phyloP scores from a whole-genome alignment of 2,113 vertebrate species.

The Chloropsis cyanopogon region DNA sequence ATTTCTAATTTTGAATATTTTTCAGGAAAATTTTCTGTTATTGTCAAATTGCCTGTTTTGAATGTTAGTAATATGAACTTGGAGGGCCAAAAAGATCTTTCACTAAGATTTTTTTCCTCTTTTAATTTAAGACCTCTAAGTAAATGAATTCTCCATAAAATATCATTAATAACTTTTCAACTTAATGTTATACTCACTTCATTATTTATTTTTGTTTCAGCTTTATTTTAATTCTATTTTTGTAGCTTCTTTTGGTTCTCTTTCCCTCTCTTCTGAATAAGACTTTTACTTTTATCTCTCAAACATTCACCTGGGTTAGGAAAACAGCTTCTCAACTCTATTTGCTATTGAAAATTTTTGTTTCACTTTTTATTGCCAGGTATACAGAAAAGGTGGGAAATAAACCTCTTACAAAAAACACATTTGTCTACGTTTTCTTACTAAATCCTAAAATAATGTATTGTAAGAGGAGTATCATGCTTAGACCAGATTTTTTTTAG shows the following conservation, averaged over 20 bases:
- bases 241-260: not conserved
- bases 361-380: not conserved
- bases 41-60: not conserved
- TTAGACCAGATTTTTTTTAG: not conserved
- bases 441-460: not conserved
- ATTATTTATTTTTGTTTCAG: not conserved
- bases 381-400: not conserved
- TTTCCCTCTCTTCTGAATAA: not conserved
- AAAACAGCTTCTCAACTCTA: not conserved
- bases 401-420: not conserved
- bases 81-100: not conserved
- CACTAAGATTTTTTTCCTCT: not conserved
- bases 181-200: rapidly evolving
- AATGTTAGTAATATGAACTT: not conserved
- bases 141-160: not conserved
- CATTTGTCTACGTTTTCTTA: not conserved
- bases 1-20: not conserved
- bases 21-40: not conserved
- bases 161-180: not conserved
- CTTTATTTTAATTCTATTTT: not conserved
- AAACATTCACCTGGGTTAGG: not conserved
- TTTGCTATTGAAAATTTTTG: not conserved
- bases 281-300: not conserved
- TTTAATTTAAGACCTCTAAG: not conserved
- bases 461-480: not conserved